Base-by-base conservation (phyloP, 1,140 invertebrate genomes). In the Caligus rogercresseyi region DNA sequence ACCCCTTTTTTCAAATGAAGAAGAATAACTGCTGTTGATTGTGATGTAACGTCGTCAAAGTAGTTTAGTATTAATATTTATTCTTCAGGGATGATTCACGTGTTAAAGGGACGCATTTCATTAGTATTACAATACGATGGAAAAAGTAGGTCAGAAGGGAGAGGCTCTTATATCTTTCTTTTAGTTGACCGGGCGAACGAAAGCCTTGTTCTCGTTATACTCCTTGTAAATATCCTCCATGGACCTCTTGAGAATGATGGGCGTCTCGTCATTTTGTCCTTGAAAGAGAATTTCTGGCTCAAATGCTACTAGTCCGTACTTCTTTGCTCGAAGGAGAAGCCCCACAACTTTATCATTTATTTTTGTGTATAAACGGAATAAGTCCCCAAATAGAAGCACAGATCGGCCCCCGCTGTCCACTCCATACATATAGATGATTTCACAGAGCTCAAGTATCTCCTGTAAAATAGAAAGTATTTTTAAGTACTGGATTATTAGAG, bases 401-500 rank as follows among this genome's bases (percentile, higher is more conserved):
- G 61, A 57, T 13, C 16, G 25, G 15, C 23, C 20, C 24, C 26
- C 57, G 3, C 43, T 31, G 16, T 54, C 53, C n/a, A 16, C 4
- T 52, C 52, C 25, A 21, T 57, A 23, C 52, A 55, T 63, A 11
- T 53, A 63, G 20, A 63, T 62, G 19, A 63, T 25, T 25, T 63
- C 61, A 53, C 61, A 63, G 13, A 63, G 61, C 25, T 63, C 61
- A n/a, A 63, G 11, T n/a, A 63, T 63, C 25, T 63, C 61, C 31
- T 61, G 13, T 16, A 7, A 61, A 7, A 61, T 18, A 61, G 16
- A 4, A 53, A 25, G n/a, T n/a, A n/a, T n/a, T n/a, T n/a, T n/a
- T n/a, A n/a, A n/a, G n/a, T n/a, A n/a, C n/a, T n/a, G n/a, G n/a
- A n/a, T n/a, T n/a, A n/a, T n/a, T n/a, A n/a, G n/a, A n/a, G n/a